Base-by-base conservation (phyloP, 2,797 vertebrate species). In the Gobio occitaniae region DNA sequence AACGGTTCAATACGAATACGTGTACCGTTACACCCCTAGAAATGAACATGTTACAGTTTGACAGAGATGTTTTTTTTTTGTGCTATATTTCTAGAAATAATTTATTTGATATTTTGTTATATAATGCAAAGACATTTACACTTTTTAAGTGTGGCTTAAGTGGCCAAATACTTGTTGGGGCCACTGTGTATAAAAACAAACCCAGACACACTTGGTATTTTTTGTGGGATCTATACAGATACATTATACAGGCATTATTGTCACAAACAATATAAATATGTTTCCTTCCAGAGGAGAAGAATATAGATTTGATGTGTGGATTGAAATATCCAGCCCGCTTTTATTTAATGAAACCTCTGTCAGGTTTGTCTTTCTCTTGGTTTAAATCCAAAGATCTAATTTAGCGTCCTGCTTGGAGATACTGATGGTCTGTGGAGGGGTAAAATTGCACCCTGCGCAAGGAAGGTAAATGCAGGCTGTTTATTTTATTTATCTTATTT, bases 341-440 rank as follows among this genome's bases (percentile, higher is more conserved):
- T 88, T 80, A 80, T 80, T 83, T 89, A 89, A 90, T 90, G 81
- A 88, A 90, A 86, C 59, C 63, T 81, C 89, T 79, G 77, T 78
- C 70, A 59, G 78, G 25, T 32, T 65, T 32, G 29, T 50, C 29
- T 52, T 21, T 36, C 69, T 84, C 71, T 69, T 87, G 86, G 78
- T 84, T 80, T 75, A 47, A 88, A 72, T 80, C 79, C 80, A 85
- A 59, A 85, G 47, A 32, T n/a, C 86, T 87, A 79, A 90, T 84
- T 89, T 72, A 86, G 86, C 77, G 50, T 36, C 50, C 65, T 29
- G 78, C 19, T 82, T 80, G 11, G 2, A 32, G 81, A 66, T 81
- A 82, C 81, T 38, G 69, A 71, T 61, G 81, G 44, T 80, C 69
- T 74, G n/a, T 38, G 41, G 54, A 65, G 69, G 79, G 70, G 54